phyloP scores from a whole-genome alignment of 2,888 invertebrate species.

The Drosophila algonquin region DNA sequence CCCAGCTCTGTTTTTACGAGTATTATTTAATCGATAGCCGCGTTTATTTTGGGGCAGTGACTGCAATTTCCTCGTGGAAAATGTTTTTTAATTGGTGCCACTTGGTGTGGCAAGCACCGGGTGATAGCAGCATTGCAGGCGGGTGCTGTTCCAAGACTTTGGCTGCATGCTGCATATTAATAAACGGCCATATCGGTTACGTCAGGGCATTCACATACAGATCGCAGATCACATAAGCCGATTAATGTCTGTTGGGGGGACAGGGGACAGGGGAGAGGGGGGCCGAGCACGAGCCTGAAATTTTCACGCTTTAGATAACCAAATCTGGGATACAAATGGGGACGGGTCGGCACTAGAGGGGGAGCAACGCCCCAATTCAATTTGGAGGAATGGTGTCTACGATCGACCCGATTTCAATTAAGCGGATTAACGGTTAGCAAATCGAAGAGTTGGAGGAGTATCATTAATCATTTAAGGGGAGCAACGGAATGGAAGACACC shows the following conservation, averaged over 20 bases:
- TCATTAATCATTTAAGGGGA: slow-evolving; percentile 17
- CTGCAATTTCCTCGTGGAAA: slow-evolving; percentile 69
- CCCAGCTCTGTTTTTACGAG: slow-evolving; percentile 7
- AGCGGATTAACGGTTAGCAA: slow-evolving; percentile 22
- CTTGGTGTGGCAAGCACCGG: slow-evolving; percentile 59
- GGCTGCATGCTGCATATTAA: slow-evolving; percentile 67
- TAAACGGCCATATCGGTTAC: slow-evolving; percentile 60
- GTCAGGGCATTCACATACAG: slow-evolving; percentile 45
- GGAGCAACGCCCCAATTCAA: slow-evolving; percentile 34
- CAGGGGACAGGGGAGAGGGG: not conserved
- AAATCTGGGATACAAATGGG: not conserved
- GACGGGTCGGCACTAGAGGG: not conserved
- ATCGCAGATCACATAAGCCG: slow-evolving; percentile 56
- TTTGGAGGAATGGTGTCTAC: slow-evolving; percentile 32
- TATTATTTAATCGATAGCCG: slow-evolving; percentile 68
- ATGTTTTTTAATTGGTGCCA: slow-evolving; percentile 71
- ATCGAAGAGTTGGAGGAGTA: slow-evolving; percentile 3
- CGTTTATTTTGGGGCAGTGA: slow-evolving; percentile 41
- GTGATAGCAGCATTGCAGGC: slow-evolving; percentile 26
- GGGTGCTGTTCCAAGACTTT: slow-evolving; percentile 48
- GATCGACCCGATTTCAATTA: slow-evolving; percentile 37
- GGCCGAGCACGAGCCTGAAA: slow-evolving; percentile 11
- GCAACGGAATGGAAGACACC: not conserved
- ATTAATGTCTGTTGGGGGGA: slow-evolving; percentile 19
- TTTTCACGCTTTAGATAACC: slow-evolving; percentile 47